phyloP scores from a whole-genome alignment of 1,140 invertebrate genomes.

The Hylyphantes graminicola region DNA sequence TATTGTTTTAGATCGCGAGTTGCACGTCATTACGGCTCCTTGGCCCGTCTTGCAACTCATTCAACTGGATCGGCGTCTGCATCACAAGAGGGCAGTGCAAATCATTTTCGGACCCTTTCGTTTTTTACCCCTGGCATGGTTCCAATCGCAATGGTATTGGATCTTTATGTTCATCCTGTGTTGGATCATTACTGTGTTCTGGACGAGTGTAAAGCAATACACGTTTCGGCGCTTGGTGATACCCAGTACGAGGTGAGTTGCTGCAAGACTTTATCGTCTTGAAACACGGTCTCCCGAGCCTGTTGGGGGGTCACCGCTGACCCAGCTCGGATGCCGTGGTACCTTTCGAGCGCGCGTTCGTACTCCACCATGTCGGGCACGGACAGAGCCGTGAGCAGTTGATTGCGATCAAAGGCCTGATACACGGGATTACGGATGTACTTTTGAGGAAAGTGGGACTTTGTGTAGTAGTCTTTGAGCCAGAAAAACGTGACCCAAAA shows the following conservation, averaged over 20 bases:
- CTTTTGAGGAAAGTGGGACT: background rate
- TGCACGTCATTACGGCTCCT: background rate
- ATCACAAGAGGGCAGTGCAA: background rate
- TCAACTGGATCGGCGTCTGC: background rate
- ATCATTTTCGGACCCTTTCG: background rate
- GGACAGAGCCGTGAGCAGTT: background rate
- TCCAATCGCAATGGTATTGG: conserved; percentile 5
- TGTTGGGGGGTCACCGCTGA: too few relatives aligned
- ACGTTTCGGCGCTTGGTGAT: too few relatives aligned
- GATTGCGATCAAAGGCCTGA: conserved; percentile 7
- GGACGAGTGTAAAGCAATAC: too few relatives aligned
- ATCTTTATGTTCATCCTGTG: background rate
- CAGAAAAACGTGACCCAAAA: conserved; percentile 10
- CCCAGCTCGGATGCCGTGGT: too few relatives aligned
- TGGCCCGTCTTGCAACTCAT: background rate
- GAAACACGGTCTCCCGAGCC: too few relatives aligned
- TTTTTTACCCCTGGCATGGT: background rate
- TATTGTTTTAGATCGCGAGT: background rate
- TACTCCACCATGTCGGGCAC: too few relatives aligned
- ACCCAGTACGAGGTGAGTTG: too few relatives aligned
- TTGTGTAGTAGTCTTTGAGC: background rate
- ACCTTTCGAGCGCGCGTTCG: too few relatives aligned
- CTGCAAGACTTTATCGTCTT: too few relatives aligned
- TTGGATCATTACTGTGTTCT: too few relatives aligned
- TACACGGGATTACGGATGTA: conserved; percentile 4